phyloP scores from a whole-genome alignment of 2,888 invertebrate genomes.

The Drosophila picticornis region DNA sequence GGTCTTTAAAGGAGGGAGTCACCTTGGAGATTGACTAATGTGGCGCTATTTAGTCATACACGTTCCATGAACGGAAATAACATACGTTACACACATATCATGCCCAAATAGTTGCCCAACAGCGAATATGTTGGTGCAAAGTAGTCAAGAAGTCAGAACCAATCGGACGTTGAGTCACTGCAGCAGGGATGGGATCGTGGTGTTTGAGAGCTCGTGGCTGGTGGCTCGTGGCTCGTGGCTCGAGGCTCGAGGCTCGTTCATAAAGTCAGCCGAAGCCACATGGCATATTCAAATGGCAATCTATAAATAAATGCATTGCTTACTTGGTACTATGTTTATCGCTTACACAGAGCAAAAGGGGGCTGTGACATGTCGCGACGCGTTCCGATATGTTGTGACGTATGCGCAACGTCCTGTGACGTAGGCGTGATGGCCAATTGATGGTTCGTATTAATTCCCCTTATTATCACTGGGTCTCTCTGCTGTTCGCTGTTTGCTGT shows the following conservation, averaged over 20 bases:
- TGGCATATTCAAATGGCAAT: conserved; percentile 23
- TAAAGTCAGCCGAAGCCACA: conserved; percentile 42
- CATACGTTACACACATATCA: not conserved
- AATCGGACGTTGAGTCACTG: conserved; percentile 36
- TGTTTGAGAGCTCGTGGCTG: too few relatives aligned
- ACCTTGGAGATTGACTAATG: conserved; percentile 34
- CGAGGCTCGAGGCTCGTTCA: not conserved
- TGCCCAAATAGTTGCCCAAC: conserved; percentile 1
- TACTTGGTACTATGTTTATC: conserved; percentile 48
- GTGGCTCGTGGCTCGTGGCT: not conserved
- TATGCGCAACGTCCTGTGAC: conserved; percentile 66
- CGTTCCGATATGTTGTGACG: conserved; percentile 51
- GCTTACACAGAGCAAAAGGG: not conserved
- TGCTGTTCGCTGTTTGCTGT: not conserved
- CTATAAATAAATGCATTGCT: conserved; percentile 45
- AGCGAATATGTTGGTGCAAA: not conserved
- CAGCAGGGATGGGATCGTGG: not conserved
- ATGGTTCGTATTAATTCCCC: conserved; percentile 65
- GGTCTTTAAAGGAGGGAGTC: not conserved
- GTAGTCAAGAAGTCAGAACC: not conserved
- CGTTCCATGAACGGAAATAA: not conserved
- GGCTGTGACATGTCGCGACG: not conserved
- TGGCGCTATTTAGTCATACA: conserved; percentile 18
- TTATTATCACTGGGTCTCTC: conserved; percentile 36
- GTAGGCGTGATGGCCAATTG: conserved; percentile 52